Evolutionary conservation across 2,888 invertebrate species (phyloP).

Genomic region (Trichogramma evanescens): DNA sequence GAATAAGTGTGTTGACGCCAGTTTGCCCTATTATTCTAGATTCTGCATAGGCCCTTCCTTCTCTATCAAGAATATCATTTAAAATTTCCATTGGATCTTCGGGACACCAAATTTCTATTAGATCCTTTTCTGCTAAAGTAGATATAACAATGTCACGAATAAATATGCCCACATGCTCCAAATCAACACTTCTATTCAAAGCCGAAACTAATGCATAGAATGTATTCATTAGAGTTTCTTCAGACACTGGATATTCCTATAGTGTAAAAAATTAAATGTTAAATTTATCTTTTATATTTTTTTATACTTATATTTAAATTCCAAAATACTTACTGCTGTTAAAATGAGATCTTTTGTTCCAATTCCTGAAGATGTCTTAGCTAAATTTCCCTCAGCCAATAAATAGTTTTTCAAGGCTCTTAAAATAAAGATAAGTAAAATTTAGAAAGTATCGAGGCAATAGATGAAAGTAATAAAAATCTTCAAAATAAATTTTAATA

Average conservation of each 20-base stretch:
- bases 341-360: slow-evolving; percentile 80
- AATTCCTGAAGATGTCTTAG: slow-evolving; percentile 65
- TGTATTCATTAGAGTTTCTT: slow-evolving; percentile 62
- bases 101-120: slow-evolving; percentile 80
- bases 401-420: slow-evolving; percentile 62
- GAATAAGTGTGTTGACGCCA: slow-evolving; percentile 72
- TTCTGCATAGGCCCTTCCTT: slow-evolving; percentile 59
- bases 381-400: slow-evolving; percentile 59
- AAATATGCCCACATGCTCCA: slow-evolving; percentile 64
- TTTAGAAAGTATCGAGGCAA: not conserved
- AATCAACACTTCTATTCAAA: slow-evolving; percentile 60
- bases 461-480: not conserved
- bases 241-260: slow-evolving; percentile 66
- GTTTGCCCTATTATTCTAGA: slow-evolving; percentile 74
- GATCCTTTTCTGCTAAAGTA: slow-evolving; percentile 75
- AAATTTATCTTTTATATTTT: not conserved
- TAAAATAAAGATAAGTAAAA: slow-evolving; percentile 12
- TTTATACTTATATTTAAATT: not conserved
- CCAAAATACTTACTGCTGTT: slow-evolving; percentile 57
- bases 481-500: not conserved
- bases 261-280: slow-evolving; percentile 19
- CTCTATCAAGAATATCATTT: slow-evolving; percentile 55
- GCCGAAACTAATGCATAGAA: slow-evolving; percentile 79
- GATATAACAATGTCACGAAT: slow-evolving; percentile 82
- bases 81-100: slow-evolving; percentile 70